Conservation (phyloP, 2,888 invertebrate genomes). For the Pyrrhosoma nymphula region DNA sequence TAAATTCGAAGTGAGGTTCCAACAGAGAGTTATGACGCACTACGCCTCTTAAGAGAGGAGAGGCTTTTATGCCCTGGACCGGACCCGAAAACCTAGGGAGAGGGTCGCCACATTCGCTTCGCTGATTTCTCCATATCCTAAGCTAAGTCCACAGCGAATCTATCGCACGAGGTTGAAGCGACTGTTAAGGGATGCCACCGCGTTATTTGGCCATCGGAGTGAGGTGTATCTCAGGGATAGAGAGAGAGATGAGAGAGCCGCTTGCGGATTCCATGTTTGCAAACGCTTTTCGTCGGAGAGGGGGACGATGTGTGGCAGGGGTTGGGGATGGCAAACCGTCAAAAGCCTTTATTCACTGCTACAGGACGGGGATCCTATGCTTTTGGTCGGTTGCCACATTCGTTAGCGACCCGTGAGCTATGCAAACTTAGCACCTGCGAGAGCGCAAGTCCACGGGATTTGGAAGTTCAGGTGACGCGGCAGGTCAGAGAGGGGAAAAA, state of each 20-base stretch:
- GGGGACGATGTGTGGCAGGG: no score
- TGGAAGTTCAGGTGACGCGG: background rate
- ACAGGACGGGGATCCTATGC: background rate
- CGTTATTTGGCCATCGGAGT: background rate
- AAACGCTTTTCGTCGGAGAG: background rate
- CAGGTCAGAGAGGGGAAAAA: background rate
- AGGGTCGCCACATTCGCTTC: background rate
- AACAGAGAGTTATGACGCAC: background rate
- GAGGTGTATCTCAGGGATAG: background rate
- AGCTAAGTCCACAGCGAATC: background rate
- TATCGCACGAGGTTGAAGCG: background rate
- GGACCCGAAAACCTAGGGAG: background rate
- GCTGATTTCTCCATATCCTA: background rate
- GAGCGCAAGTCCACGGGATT: background rate
- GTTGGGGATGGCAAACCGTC: background rate
- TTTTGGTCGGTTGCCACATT: conserved; percentile 8
- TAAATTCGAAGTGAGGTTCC: background rate
- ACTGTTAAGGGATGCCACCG: background rate
- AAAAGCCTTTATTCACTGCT: background rate
- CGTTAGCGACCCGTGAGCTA: conserved; percentile 24
- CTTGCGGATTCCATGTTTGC: background rate
- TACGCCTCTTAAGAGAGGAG: background rate
- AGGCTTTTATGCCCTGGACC: background rate
- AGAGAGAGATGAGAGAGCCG: background rate
- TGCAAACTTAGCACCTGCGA: conserved; percentile 10